Evolutionary conservation across 2,113 vertebrate species (phyloP).

Genomic region (Chloropsis cyanopogon): DNA sequence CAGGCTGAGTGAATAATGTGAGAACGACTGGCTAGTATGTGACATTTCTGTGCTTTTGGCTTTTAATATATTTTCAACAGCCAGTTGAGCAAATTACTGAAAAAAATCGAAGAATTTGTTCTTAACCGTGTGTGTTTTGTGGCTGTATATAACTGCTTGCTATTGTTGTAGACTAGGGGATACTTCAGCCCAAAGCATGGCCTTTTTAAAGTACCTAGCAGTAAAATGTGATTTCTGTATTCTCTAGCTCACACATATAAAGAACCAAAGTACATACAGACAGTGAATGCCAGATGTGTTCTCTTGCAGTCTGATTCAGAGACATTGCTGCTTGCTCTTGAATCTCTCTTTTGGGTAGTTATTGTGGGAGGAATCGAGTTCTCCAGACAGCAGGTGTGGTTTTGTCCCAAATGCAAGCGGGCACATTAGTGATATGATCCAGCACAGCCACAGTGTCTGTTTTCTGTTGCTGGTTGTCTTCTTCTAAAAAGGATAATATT

Average conservation of each 20-base stretch:
- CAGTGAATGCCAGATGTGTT: not conserved
- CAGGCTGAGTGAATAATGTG: not conserved
- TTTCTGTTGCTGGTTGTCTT: not conserved
- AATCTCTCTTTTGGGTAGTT: not conserved
- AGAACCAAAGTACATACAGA: not conserved
- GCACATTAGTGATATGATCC: not conserved
- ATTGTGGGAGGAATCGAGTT: not conserved
- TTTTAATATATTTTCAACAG: not conserved
- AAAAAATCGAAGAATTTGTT: not conserved
- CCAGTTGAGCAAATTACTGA: not conserved
- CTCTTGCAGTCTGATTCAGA: not conserved
- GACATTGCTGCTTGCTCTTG: not conserved
- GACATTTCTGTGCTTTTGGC: not conserved
- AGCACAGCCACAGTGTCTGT: not conserved
- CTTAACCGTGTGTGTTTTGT: not conserved
- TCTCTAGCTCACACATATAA: not conserved
- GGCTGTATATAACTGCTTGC: not conserved
- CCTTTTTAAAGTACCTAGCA: not conserved
- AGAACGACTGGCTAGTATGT: not conserved
- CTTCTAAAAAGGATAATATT: not conserved
- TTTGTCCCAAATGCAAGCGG: not conserved
- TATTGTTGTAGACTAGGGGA: not conserved
- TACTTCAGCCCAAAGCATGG: not conserved
- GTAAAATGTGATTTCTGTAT: not conserved
- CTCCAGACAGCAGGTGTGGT: not conserved